Evolutionary conservation across 2,797 vertebrate species (phyloP), one percentile per base, ranked within the genome.

Genomic region (Falco concolor): DNA sequence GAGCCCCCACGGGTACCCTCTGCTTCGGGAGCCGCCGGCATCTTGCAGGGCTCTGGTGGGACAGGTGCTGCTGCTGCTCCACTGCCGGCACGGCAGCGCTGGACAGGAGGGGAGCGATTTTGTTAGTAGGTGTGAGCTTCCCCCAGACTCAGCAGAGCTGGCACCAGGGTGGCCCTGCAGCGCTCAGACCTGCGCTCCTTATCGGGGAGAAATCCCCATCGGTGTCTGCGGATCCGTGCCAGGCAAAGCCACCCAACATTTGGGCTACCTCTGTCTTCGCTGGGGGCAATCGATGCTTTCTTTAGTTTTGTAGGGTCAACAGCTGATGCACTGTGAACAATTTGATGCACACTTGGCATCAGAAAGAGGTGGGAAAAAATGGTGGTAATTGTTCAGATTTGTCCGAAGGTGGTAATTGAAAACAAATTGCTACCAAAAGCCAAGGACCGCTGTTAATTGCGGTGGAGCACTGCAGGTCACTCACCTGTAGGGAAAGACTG

Each of bases 181-280:
- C 1, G 8, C 53, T 67, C 28, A 32, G 60, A 45, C 30, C 50
- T 28, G 17, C 4, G 1, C 20, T 52, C 53, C 6, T 72, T 22
- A 9, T 2, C 1, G 1, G 32, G 28, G 22, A 57, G 18, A 30
- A 65, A 53, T 60, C 52, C 40, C 28, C 3, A 1, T 9, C 1
- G 3, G 6, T 23, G 50, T n/a, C 27, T 0, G 0, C 0, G 3
- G 38, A 20, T 22, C 25, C 1, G 2, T 32, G 34, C 34, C 49
- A 27, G 40, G 38, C 76, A 75, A 80, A 77, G 52, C 40, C 23
- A 8, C 9, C 10, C 32, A 18, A 36, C 34, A 21, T 70, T 80
- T 65, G 64, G 44, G 56, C 64, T 77, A 8, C 17, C 32, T 21
- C 21, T 15, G 25, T 63, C 25, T 49, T 54, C 34, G 6, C 9